Conservation (phyloP, 2,113 vertebrate species). For the Hiodon tergisus region DNA sequence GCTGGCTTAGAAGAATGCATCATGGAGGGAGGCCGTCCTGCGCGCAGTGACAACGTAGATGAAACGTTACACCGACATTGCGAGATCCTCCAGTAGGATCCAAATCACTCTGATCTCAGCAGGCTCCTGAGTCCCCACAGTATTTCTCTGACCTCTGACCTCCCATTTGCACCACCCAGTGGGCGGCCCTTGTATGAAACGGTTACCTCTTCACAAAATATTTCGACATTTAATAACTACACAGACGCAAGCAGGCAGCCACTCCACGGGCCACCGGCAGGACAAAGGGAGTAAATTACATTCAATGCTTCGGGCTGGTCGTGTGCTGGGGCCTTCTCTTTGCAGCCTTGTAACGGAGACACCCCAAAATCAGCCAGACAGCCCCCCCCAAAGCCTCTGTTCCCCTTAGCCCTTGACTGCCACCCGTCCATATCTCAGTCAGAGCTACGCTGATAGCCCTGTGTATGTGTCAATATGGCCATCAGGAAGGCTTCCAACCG, state of each 20-base stretch:
- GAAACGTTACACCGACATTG: neutral
- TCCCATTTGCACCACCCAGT: slow-evolving; percentile 5
- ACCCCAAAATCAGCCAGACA: neutral
- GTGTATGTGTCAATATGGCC: slow-evolving; percentile 7
- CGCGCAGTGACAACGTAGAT: too few species aligned
- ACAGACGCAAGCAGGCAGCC: slow-evolving; percentile 12
- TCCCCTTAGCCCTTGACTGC: neutral
- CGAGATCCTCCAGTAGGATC: neutral
- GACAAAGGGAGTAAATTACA: slow-evolving; percentile 13
- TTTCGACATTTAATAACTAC: neutral
- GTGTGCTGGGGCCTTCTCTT: neutral
- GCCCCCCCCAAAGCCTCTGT: neutral
- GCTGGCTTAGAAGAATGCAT: too few species aligned
- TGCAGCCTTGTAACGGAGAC: neutral
- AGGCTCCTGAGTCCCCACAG: slow-evolving; percentile 2
- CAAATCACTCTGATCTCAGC: slow-evolving; percentile 14
- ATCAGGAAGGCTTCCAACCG: neutral
- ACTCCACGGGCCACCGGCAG: neutral
- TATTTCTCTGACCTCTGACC: slow-evolving; percentile 18
- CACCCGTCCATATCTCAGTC: neutral
- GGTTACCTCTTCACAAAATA: neutral
- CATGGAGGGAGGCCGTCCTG: too few species aligned
- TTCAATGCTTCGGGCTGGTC: neutral
- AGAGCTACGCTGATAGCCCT: neutral
- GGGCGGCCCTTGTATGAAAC: slow-evolving; percentile 2